Evolutionary conservation across 2,888 invertebrate species (phyloP), one percentile per base, ranked within the genome.

Genomic region (Frankliniella fusca): DNA sequence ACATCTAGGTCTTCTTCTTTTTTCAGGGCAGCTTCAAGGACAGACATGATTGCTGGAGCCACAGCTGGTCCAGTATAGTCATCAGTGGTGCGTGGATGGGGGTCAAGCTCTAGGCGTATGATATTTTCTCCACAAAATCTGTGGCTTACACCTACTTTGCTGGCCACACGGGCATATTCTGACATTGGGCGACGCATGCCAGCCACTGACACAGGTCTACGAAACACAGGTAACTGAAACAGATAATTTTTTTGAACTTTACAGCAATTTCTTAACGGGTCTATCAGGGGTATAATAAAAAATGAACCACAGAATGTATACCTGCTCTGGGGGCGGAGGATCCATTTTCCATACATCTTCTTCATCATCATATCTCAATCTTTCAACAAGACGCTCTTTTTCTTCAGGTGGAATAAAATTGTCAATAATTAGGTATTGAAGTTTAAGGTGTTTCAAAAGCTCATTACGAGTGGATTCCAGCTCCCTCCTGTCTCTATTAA

Each of bases 381-480:
- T 90, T 80, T 93, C 92, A 84, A 94, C 90, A 7, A 96, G 90
- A 84, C 94, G 92, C 80, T 92, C 91, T 86, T 94, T 93, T 83
- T 95, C 95, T 86, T 95, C 95, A 0, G 92, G 91, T 12, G 96
- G 96, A 86, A 97, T 94, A 89, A 97, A 97, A 88, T 95, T 95
- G 87, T 97, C 96, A 84, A 97, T 95, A 81, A 96, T 93, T 61
- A 97, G 90, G 87, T 93, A 94, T 88, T 96, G 94, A 83, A 98
- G 92, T 87, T 98, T 95, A 84, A 98, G 90, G 87, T 97, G 97
- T 88, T 93, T 94, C 84, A 96, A 94, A 83, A 98, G 92, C 87
- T 97, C 97, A 86, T 97, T 95, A 88, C 97, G 95, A 1, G 94
- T 93, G 88, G 94, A 94, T 89, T 98, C 98, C 84, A 96, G 90